Evolutionary conservation across 2,797 vertebrate species (phyloP), one percentile per base, ranked within the genome.

Genomic region (Smutsia gigantea): DNA sequence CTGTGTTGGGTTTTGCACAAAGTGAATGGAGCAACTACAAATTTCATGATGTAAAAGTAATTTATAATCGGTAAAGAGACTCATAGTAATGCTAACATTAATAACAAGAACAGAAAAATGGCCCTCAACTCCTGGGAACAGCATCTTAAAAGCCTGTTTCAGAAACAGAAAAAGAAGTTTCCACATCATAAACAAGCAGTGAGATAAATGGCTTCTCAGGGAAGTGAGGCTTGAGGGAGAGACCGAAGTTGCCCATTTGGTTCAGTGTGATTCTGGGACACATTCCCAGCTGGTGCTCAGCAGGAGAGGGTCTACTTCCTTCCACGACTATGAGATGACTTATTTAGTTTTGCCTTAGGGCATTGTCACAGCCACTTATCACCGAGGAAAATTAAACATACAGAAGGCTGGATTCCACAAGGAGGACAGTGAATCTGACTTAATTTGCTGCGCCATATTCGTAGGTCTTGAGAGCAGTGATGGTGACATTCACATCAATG

Each of bases 311-410:
- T 57, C 83, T 31, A 17, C 91, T 87, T 91, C 59, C 59, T 84
- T 83, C 83, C 34, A 51, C 68, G 93, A 23, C 49, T 69, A 18
- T 34, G 55, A 93, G 59, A 59, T 84, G 64, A 88, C 53, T 97
- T 96, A 82, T 46, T 96, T 71, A 31, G n/a, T 89, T 87, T 87
- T 37, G 66, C 94, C 89, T 91, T 37, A 34, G 75, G 93, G 69
- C 53, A 3, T 89, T 91, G 94, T 95, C 94, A 89, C 27, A 69
- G 83, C 49, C 83, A 84, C 75, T 96, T 94, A 92, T 7, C 91
- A 90, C 93, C 57, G 39, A 78, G 83, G 87, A 95, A 69, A 84
- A 84, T 46, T 61, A 85, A 77, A 27, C 57, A 31, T 3, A 39
- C n/a, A 15, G 18, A 51, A 42, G 29, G 46, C 83, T 69, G 23